Evolutionary conservation across 2,113 vertebrate species (phyloP), one percentile per base, ranked within the genome.

Genomic region (Peucedramus taeniatus): DNA sequence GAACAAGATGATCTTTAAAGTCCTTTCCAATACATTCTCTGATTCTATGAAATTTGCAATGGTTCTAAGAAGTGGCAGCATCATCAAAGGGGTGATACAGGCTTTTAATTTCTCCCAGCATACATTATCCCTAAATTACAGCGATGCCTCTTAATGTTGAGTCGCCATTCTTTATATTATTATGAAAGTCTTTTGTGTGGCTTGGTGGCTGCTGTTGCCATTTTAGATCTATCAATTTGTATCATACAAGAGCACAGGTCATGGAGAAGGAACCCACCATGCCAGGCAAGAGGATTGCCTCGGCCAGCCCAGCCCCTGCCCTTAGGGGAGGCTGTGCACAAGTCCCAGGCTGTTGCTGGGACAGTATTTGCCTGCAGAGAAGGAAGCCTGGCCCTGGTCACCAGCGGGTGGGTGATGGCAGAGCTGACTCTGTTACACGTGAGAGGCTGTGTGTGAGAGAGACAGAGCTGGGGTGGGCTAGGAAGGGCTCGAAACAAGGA

Each of bases 281-380:
- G 8, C 17, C 64, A 57, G 16, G 31, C 22, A n/a, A 9, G 28
- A 57, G 37, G 54, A 44, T 20, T 8, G 1, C 23, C 13, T 1
- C 5, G 82, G 20, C 20, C 44, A 81, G 17, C 57, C 26, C 0
- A 0, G 47, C 49, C 77, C 31, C 65, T 64, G 75, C 42, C 28
- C 39, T 65, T 15, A 3, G 0, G 24, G 9, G 16, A 76, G 21
- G 28, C 40, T 42, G 49, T 63, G 30, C 27, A 8, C 39, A 15
- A 8, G 27, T 50, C 39, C 11, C 1, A 0, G 27, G 28, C 13
- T 35, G 13, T 37, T 0, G 0, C 28, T 51, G 78, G 49, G 47
- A 31, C 20, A 22, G 26, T 5, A 18, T 60, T 61, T 82, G 18
- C 47, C 35, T 39, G 39, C 14, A 5, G 7, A 39, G 54, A 35